Base-by-base conservation (phyloP, 92 coral and sea anemone species). In the Bergia sp. region DNA sequence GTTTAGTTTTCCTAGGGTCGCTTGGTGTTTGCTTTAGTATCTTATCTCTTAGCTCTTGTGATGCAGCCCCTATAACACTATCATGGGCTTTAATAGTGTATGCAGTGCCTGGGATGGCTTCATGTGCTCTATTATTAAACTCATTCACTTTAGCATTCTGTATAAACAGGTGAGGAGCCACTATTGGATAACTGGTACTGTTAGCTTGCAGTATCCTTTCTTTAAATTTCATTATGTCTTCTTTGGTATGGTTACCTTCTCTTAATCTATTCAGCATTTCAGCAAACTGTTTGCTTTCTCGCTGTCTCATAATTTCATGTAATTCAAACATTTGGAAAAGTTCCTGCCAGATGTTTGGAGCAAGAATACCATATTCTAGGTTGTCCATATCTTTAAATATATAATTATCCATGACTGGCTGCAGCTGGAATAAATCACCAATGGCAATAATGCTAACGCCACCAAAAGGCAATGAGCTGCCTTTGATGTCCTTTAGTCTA, bases 341-440 rank as follows among this genome's bases (percentile, higher is more conserved):
- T 5, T 42, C 45, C 5, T 42, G 45, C 7, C 82, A 42, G 3
- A 42, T 42, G 5, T 42, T 42, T 42, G n/a, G 11, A 61, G 67
- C 18, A 61, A 61, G 67, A 1, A 61, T 61, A 13, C 67, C 67
- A 61, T 88, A 86, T 43, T 65, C 71, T 49, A 82, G 45, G 45
- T 42, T 88, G 43, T 91, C 89, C 88, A 91, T 82, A 77, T 91
- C 77, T 76, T 90, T 90, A 37, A 90, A 90, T 76, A 90, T 85
- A 73, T 90, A 86, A 77, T 86, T 76, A 90, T 91, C 91, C 91
- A 91, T 88, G 42, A 91, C 93, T 61, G 91, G 93, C 73, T 88
- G 93, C 53, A 90, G 90, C 69, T 91, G 93, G 84, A 89, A 91
- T 61, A 61, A 61, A 61, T 29, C 93, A 44, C 93, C 92, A 83